Percentiles rank a stretch among this genome's conserved stretches.
These are phyloP conservation scores for Iselma pallidipennis DNA, from an alignment of 2,888 invertebrate species.

Conservation along the genomic window DNA sequence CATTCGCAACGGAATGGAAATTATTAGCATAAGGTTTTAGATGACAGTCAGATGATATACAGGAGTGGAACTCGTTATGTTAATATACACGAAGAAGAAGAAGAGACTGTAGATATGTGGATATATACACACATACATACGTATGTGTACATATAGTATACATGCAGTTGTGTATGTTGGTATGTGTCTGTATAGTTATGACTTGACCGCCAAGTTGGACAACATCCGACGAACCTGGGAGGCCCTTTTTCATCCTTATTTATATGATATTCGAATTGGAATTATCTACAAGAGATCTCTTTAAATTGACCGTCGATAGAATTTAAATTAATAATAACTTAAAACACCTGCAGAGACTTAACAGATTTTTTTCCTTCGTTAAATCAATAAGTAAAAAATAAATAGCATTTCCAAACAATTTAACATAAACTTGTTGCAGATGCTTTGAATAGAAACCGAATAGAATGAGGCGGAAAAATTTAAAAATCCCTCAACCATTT, in stretches of 20 bases:
- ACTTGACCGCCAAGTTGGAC: conserved; percentile 17
- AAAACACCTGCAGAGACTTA: background rate
- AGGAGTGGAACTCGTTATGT: conserved; percentile 56
- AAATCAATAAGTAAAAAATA: no score
- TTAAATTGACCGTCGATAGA: no score
- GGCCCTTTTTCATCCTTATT: conserved; percentile 53
- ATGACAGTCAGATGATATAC: conserved; percentile 57
- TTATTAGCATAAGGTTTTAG: conserved; percentile 57
- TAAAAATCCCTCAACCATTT: no score
- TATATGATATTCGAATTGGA: conserved; percentile 49
- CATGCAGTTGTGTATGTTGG: conserved; percentile 2
- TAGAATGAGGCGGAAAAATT: no score
- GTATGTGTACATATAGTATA: background rate
- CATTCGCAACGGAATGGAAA: conserved; percentile 54
- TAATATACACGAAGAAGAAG: conserved; percentile 39
- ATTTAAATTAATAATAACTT: background rate
- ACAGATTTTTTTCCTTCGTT: no score
- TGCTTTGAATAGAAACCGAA: no score
- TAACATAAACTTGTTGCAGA: no score
- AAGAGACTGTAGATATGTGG: background rate
- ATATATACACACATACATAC: no score
- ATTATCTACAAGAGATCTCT: conserved; percentile 37
- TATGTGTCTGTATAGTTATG: conserved; percentile 43
- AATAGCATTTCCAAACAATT: no score
- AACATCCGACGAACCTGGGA: conserved; percentile 46